Evolutionary conservation across 2,797 vertebrate species (phyloP).

Genomic region (Acrossocheilus wenchowensis): DNA sequence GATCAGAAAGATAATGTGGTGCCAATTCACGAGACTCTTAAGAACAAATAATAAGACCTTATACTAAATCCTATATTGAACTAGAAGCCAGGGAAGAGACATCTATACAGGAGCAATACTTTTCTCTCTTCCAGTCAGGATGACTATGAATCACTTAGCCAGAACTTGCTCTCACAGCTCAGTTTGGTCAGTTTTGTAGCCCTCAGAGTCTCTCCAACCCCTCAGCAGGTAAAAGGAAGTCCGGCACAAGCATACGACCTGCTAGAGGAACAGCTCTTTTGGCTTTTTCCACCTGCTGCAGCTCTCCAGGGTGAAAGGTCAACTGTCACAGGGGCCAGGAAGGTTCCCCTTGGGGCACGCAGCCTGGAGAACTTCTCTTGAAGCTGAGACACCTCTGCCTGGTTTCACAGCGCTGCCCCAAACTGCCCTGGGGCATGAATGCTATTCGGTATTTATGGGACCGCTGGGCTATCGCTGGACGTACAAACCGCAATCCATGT

Average conservation of each 20-base stretch:
- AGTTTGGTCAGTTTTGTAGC: conserved; percentile 50
- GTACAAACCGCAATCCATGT: conserved; percentile 60
- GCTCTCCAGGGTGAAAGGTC: conserved; percentile 70
- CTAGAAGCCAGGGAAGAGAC: background rate
- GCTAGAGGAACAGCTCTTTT: conserved; percentile 60
- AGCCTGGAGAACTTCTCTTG: conserved; percentile 73
- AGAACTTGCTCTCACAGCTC: conserved; percentile 14
- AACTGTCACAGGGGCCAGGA: conserved; percentile 74
- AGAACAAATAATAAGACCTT: conserved; percentile 6
- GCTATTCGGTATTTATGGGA: conserved; percentile 76
- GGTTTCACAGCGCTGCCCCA: conserved; percentile 79
- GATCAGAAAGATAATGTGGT: background rate
- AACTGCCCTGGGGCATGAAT: conserved; percentile 81
- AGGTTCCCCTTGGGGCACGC: conserved; percentile 69
- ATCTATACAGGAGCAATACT: background rate
- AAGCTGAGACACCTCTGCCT: conserved; percentile 73
- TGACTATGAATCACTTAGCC: background rate
- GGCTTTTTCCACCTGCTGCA: conserved; percentile 56
- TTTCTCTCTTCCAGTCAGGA: background rate
- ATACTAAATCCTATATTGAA: background rate
- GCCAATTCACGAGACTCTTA: background rate
- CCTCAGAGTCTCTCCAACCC: conserved; percentile 23
- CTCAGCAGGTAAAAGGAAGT: conserved; percentile 54
- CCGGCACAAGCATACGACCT: conserved; percentile 66
- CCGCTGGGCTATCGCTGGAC: conserved; percentile 61